These are phyloP conservation scores for Marmota monax DNA, from an alignment of 2,113 vertebrate genomes.

Conservation along the genomic window DNA sequence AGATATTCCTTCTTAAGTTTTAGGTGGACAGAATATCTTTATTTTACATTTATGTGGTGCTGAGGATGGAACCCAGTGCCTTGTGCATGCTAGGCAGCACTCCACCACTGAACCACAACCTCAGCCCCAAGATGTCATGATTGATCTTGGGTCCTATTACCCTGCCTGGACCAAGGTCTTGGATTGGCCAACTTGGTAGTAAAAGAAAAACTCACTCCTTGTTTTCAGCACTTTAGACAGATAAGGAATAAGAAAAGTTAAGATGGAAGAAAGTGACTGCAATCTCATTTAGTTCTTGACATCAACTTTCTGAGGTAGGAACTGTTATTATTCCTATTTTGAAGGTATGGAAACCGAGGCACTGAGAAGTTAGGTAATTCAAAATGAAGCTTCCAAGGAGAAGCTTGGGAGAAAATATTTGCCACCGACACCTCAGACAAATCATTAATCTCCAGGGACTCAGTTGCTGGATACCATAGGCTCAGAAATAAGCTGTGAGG, in stretches of 20 bases:
- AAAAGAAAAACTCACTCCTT: neutral
- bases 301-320: neutral
- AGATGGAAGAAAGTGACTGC: neutral
- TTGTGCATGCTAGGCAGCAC: too few species aligned
- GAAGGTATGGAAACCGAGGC: neutral
- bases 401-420: too few species aligned
- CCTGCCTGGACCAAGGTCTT: neutral
- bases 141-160: neutral
- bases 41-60: too few species aligned
- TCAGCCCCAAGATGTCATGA: neutral
- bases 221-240: neutral
- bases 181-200: neutral
- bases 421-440: too few species aligned
- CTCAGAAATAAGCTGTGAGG: neutral
- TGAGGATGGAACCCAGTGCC: too few species aligned
- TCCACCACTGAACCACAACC: too few species aligned
- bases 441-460: too few species aligned
- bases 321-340: neutral
- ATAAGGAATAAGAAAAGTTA: neutral
- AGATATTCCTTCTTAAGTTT: too few species aligned
- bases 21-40: too few species aligned
- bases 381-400: neutral
- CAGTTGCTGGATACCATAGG: neutral
- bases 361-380: neutral
- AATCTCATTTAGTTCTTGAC: neutral